Conservation (phyloP, 1,140 invertebrate genomes). For the Drosophila ficusphila region DNA sequence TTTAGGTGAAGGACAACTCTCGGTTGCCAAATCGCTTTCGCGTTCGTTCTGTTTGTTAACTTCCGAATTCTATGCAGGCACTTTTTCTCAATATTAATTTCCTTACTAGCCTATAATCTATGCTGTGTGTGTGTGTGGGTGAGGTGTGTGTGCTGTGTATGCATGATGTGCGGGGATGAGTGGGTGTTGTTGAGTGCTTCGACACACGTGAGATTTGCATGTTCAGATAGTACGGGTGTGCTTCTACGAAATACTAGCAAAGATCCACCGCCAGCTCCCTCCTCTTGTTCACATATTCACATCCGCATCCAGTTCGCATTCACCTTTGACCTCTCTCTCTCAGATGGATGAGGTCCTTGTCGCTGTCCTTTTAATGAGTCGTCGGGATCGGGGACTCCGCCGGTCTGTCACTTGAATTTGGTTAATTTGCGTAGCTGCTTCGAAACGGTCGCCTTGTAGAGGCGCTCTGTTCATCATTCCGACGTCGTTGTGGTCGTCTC, state of each 20-base stretch:
- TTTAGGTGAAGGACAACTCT: constrained; percentile 20
- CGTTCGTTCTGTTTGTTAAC: constrained; percentile 49
- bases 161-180: constrained; percentile 27
- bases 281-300: constrained; percentile 4
- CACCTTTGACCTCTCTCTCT: constrained; percentile 13
- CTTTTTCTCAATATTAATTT: constrained; percentile 92
- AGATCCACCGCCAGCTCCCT: constrained; percentile 29
- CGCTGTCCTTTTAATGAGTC: constrained; percentile 38
- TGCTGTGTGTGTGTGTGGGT: constrained; percentile 10
- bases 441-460: constrained; percentile 66
- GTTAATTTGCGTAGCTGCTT: constrained; percentile 75
- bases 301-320: constrained; percentile 14
- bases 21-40: constrained; percentile 32
- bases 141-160: constrained; percentile 1
- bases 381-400: background rate
- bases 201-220: constrained; percentile 61
- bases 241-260: constrained; percentile 34
- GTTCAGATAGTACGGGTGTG: constrained; percentile 25
- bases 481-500: constrained; percentile 47
- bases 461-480: constrained; percentile 75
- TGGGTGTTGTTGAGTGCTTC: constrained; percentile 1
- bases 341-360: constrained; percentile 34
- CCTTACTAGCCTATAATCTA: constrained; percentile 51
- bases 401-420: constrained; percentile 70
- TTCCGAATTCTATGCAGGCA: constrained; percentile 85